Conservation (phyloP, 2,113 vertebrate genomes). For the Sardina pilchardus region DNA sequence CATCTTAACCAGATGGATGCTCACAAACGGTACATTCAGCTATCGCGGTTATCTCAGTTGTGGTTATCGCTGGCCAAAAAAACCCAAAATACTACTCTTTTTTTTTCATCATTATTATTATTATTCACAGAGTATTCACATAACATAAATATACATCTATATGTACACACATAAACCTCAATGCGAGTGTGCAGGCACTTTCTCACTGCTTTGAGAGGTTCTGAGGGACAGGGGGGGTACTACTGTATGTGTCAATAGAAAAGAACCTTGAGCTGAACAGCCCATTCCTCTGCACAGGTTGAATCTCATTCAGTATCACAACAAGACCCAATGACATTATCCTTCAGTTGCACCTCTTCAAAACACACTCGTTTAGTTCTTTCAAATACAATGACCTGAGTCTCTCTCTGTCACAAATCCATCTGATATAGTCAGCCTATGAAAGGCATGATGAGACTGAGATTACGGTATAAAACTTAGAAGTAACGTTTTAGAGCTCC, state of each 20-base stretch:
- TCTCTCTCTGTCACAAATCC: not conserved
- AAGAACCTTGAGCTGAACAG: not conserved
- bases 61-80: constrained; percentile 2
- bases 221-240: not conserved
- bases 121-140: constrained; percentile 79
- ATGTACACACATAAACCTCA: constrained; percentile 63
- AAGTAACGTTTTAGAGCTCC: not conserved
- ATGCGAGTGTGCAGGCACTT: constrained; percentile 72
- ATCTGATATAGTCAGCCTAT: not conserved
- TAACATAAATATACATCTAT: constrained; percentile 76
- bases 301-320: not conserved
- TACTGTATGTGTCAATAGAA: constrained; percentile 11
- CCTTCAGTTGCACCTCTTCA: not conserved
- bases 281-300: not conserved
- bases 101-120: constrained; percentile 23
- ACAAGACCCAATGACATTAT: not conserved
- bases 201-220: constrained; percentile 35
- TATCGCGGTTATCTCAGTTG: not conserved
- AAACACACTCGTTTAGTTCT: not conserved
- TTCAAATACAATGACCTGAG: not conserved
- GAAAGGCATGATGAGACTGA: not conserved
- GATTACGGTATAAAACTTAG: not conserved
- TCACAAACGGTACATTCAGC: constrained; percentile 7
- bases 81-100: not conserved
- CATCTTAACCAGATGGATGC: constrained; percentile 4